These are phyloP conservation scores for Chloroclystis v-ata DNA, from an alignment of 2,888 invertebrate genomes.

Conservation along the genomic window DNA sequence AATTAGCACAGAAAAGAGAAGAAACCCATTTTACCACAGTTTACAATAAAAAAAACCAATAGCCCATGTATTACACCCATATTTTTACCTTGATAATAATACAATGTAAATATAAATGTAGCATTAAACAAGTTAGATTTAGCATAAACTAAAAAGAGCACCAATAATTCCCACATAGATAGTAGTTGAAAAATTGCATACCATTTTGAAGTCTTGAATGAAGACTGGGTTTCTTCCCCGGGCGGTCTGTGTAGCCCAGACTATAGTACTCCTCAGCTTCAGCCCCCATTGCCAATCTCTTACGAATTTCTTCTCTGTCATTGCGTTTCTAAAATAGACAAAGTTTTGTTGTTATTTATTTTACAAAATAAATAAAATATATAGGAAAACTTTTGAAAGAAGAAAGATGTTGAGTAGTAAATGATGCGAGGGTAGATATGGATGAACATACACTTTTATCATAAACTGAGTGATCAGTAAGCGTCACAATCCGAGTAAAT, in stretches of 20 bases:
- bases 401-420: too few species aligned
- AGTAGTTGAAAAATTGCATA: conserved; percentile 47
- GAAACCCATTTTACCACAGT: conserved; percentile 2
- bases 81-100: too few species aligned
- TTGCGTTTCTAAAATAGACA: conserved; percentile 84
- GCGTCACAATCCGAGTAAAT: conserved; percentile 66
- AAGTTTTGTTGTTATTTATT: neutral
- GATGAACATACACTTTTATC: conserved; percentile 48
- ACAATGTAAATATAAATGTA: too few species aligned
- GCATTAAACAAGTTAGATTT: too few species aligned
- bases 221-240: conserved; percentile 90
- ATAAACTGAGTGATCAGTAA: conserved; percentile 42
- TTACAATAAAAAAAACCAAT: neutral
- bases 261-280: conserved; percentile 86
- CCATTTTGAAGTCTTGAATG: conserved; percentile 92
- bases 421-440: too few species aligned
- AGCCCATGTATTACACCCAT: neutral
- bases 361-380: too few species aligned
- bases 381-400: too few species aligned
- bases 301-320: conserved; percentile 94
- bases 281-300: conserved; percentile 90
- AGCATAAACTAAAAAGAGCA: neutral
- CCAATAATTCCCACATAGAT: neutral
- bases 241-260: conserved; percentile 79
- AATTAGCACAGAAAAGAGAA: conserved; percentile 16